These are phyloP conservation scores for Aselliscus stoliczkanus DNA, from an alignment of 2,797 vertebrate species.

Conservation along the genomic window DNA sequence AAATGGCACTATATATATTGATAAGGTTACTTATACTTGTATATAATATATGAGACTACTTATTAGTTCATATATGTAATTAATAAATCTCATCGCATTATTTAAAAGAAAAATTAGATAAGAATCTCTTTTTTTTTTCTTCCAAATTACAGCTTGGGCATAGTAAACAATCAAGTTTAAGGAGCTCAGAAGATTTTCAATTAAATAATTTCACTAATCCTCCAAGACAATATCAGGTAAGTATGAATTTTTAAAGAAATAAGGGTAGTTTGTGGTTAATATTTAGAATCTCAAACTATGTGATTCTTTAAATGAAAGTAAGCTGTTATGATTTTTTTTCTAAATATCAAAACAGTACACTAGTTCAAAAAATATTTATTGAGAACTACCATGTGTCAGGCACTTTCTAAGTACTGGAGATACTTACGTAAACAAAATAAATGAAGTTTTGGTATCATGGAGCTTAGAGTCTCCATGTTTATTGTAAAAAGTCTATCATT, in stretches of 20 bases:
- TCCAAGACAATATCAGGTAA: constrained; percentile 93
- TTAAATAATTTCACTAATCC: constrained; percentile 83
- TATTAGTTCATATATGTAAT: not conserved
- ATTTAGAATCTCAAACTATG: not conserved
- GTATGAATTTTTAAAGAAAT: constrained; percentile 8
- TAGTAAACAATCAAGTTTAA: constrained; percentile 85
- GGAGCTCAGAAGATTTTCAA: constrained; percentile 84
- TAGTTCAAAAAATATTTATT: not conserved
- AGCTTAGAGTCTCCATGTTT: not conserved
- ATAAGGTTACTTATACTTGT: not conserved
- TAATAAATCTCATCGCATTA: not conserved
- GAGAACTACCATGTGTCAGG: not conserved
- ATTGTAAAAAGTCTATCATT: not conserved
- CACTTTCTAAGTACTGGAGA: not conserved
- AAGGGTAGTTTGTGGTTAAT: not conserved
- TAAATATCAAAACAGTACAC: not conserved
- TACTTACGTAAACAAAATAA: not conserved
- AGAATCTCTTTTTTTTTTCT: not conserved
- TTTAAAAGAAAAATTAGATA: not conserved
- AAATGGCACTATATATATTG: not conserved
- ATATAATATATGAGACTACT: not conserved
- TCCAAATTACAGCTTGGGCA: constrained; percentile 85
- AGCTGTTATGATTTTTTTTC: constrained; percentile 12
- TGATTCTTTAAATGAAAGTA: not conserved
- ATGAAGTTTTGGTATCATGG: not conserved